Evolutionary conservation across 1,140 invertebrate genomes (phyloP).

Genomic region (Platyscapa corneri): DNA sequence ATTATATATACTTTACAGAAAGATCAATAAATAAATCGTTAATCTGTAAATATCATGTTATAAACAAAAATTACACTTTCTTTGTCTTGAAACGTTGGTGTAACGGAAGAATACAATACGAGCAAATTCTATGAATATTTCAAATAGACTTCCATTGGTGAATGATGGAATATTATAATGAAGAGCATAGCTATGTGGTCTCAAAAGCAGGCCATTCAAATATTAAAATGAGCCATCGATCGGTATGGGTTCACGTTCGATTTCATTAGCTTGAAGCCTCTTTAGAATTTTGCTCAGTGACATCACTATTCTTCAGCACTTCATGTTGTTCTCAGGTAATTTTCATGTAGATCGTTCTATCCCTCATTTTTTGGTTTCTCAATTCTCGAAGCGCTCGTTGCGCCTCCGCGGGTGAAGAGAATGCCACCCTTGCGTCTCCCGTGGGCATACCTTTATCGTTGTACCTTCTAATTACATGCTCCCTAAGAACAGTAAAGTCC

Average conservation of each 20-base stretch:
- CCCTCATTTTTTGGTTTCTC: constrained; percentile 75
- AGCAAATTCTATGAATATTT: too few relatives aligned
- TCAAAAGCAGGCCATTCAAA: too few relatives aligned
- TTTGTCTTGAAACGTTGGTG: neutral
- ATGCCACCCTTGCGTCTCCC: constrained; percentile 91
- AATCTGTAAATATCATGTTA: neutral
- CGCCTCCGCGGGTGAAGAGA: constrained; percentile 84
- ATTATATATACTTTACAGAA: neutral
- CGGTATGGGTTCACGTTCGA: neutral
- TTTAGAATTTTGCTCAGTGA: neutral
- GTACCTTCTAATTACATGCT: constrained; percentile 87
- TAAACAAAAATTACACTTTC: neutral
- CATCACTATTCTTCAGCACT: neutral
- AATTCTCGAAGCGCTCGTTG: constrained; percentile 81
- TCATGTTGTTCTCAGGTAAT: constrained; percentile 61
- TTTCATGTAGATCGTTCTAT: constrained; percentile 76
- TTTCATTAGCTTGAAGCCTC: neutral
- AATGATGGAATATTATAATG: neutral
- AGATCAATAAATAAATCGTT: neutral
- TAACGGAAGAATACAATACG: too few relatives aligned
- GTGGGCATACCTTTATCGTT: constrained; percentile 90
- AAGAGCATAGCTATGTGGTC: neutral
- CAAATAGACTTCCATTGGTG: neutral
- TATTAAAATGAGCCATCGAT: too few relatives aligned
- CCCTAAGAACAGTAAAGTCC: constrained; percentile 82